Base-by-base conservation (phyloP, 2,888 invertebrate genomes). In the Hirtodrosophila alboralis region DNA sequence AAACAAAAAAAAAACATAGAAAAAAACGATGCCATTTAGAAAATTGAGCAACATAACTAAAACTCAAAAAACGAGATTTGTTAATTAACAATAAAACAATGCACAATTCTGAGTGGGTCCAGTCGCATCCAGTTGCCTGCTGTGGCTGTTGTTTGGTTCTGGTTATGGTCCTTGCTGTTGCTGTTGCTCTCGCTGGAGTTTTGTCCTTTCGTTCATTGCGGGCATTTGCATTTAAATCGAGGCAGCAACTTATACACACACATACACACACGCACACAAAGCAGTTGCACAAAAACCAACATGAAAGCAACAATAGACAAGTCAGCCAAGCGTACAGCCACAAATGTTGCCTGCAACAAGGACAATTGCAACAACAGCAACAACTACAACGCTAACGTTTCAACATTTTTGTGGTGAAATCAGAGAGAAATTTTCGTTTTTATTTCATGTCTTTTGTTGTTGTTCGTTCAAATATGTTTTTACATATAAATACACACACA, bases 151-250 rank as follows among this genome's bases (percentile, higher is more conserved):
- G 23, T 23, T 21, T 23, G 23, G 23, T 23, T 5, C 23, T 23
- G 23, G 23, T 23, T 23, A 23, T 23, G 23, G 23, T 23, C 23
- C 23, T 23, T 31, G 12, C 21, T 43, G 34, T 5, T 53, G 30
- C 26, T 44, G 33, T 5, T 61, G 59, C 14, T 51, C 31, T 7
- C 36, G n/a, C 10, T 41, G 18, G 3, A 48, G 37, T 23, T n/a
- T n/a, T 51, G 56, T 6, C 33, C 23, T 13, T 37, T 36, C 33
- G 61, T 44, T 28, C 49, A 38, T 69, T 38, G 51, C 56, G 54
- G 61, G 45, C 78, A 80, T 80, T 84, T 84, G 84, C 80, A 80
- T 80, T 80, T 80, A 81, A 80, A 80, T 84, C 78, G 81, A 80
- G 84, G 60, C 67, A 74, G 51, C 48, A 74, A 64, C 51, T 36